A percentile compares a stretch with the other conserved stretches of the same genome.
phyloP scores from a whole-genome alignment of 2,888 invertebrate genomes.

The Drosophila formosana region DNA sequence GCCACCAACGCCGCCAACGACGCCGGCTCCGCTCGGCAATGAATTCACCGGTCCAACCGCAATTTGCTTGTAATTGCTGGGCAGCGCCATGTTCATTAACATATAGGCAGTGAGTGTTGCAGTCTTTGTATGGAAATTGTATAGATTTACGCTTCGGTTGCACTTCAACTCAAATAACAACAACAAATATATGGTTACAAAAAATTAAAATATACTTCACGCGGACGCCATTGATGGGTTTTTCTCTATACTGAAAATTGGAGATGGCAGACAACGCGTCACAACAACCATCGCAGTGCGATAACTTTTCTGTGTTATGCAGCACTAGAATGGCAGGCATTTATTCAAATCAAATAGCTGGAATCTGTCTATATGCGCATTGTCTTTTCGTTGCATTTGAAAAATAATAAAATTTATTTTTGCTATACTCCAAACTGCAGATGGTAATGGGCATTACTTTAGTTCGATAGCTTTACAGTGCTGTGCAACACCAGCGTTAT shows the following conservation, averaged over 20 bases:
- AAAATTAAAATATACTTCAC: constrained; percentile 55
- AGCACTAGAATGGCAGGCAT: constrained; percentile 21
- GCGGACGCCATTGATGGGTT: constrained; percentile 71
- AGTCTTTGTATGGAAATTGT: neutral
- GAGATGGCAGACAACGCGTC: constrained; percentile 49
- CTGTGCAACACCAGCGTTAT: too few relatives aligned
- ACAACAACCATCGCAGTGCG: constrained; percentile 37
- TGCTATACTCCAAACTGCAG: too few relatives aligned
- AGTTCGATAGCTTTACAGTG: too few relatives aligned
- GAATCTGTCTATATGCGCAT: too few relatives aligned
- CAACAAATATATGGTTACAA: constrained; percentile 23
- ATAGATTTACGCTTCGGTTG: too few relatives aligned
- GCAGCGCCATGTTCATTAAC: constrained; percentile 89
- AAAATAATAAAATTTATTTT: too few relatives aligned
- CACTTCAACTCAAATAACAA: neutral
- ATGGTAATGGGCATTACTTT: too few relatives aligned
- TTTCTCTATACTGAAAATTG: constrained; percentile 66
- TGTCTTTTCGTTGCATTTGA: too few relatives aligned
- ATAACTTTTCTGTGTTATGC: constrained; percentile 21
- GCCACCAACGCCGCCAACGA: constrained; percentile 72
- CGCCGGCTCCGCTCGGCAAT: constrained; percentile 60
- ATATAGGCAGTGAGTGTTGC: constrained; percentile 27
- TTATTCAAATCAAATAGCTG: neutral
- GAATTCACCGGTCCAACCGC: constrained; percentile 86
- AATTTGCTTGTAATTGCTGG: constrained; percentile 93